A percentile compares a stretch with the other conserved stretches of the same genome.
Conservation (phyloP, 2,113 vertebrate genomes). For the Cyanocitta stelleri region DNA sequence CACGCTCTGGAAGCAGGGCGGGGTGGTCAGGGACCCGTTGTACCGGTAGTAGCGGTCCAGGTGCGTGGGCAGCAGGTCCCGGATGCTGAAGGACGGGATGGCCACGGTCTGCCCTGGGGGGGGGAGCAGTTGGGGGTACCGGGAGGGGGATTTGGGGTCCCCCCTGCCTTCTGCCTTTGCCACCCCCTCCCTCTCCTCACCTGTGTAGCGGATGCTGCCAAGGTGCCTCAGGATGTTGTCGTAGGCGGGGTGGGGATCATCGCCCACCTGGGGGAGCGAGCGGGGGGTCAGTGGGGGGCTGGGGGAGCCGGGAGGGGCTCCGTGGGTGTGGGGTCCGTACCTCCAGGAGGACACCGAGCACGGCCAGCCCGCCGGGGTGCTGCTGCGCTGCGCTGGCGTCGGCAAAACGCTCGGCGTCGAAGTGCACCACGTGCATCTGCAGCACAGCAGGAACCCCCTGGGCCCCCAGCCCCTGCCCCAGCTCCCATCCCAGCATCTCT, state of each 20-base stretch:
- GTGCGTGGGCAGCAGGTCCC: slow-evolving; percentile 74
- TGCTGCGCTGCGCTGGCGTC: slow-evolving; percentile 75
- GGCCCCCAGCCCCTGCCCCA: neutral
- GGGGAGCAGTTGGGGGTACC: neutral
- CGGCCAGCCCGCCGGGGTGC: slow-evolving; percentile 79
- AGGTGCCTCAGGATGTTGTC: slow-evolving; percentile 80
- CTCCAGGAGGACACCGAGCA: slow-evolving; percentile 85
- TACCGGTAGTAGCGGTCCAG: slow-evolving; percentile 84
- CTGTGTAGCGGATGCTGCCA: slow-evolving; percentile 76
- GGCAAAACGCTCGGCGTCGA: slow-evolving; percentile 79
- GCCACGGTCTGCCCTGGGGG: slow-evolving; percentile 73
- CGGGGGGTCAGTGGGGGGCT: neutral
- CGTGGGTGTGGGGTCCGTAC: neutral
- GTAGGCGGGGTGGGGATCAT: slow-evolving; percentile 76
- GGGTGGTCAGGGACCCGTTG: slow-evolving; percentile 90
- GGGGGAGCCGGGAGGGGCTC: no score
- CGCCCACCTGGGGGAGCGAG: slow-evolving; percentile 67
- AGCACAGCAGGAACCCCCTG: neutral
- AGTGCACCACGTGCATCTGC: slow-evolving; percentile 90
- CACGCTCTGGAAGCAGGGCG: slow-evolving; percentile 86
- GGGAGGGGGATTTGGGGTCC: neutral
- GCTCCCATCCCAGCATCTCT: neutral
- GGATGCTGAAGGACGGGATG: slow-evolving; percentile 80
- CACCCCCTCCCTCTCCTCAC: slow-evolving; percentile 50
- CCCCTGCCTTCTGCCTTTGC: neutral